These are phyloP conservation scores for Lacerta bilineata DNA, from an alignment of 2,797 vertebrate species.

Conservation along the genomic window DNA sequence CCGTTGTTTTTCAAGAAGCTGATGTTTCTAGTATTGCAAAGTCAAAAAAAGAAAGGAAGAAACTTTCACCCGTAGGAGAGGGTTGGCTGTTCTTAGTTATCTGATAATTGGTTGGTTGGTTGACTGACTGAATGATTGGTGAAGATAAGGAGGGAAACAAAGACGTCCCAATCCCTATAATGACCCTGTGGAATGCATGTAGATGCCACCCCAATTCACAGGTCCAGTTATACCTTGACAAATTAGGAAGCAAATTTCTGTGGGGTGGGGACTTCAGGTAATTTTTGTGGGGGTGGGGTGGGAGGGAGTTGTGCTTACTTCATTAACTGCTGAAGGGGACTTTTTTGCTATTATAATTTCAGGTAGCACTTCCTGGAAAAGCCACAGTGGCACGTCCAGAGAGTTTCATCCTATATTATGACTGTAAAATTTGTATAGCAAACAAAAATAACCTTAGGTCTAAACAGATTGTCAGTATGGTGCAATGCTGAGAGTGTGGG, in stretches of 20 bases:
- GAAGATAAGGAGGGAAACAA: neutral
- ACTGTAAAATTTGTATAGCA: neutral
- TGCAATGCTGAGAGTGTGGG: neutral
- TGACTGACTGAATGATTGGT: too few species aligned
- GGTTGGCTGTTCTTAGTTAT: too few species aligned
- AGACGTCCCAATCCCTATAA: neutral
- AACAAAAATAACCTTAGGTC: neutral
- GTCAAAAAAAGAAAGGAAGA: neutral
- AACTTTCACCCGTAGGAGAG: neutral
- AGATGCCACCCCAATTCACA: too few species aligned
- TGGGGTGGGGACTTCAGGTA: too few species aligned
- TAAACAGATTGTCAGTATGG: neutral
- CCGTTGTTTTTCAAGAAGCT: neutral
- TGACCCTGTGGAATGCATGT: neutral
- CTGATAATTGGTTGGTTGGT: too few species aligned
- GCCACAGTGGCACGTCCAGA: neutral
- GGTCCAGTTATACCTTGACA: too few species aligned
- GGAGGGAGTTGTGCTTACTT: neutral
- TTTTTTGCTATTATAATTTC: neutral
- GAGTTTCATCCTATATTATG: neutral
- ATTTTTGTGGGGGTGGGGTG: neutral
- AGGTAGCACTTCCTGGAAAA: neutral
- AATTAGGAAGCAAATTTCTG: too few species aligned
- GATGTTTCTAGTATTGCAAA: slow-evolving; percentile 12
- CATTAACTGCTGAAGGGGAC: neutral